Evolutionary conservation across 1,140 invertebrate genomes (phyloP), one percentile per base, ranked within the genome.

Genomic region (Tetramorium alpestre): DNA sequence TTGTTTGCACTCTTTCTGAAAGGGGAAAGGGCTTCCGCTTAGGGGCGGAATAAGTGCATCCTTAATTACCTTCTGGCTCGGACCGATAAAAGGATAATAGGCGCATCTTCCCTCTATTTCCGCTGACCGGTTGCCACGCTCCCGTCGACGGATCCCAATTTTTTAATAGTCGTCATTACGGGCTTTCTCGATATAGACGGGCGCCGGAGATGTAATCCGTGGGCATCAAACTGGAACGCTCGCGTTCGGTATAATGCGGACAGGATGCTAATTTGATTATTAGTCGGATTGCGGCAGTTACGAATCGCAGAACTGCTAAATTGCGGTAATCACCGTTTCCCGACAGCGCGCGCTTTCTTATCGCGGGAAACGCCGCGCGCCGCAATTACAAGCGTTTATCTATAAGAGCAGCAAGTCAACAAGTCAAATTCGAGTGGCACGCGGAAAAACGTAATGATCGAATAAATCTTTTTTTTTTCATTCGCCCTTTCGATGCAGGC

Each of bases 51-150:
- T 81, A 89, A 81, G 88, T 72, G 88, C 88, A 87, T 90, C 88
- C 88, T 90, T 90, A 90, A 90, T 90, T 90, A 82, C 60, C 33
- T 47, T 54, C 44, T 75, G 78, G 41, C 75, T 81, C 84, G 47
- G 49, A 75, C 49, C 64, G 88, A 89, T 90, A 89, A 87, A 87
- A 87, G 88, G 70, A 89, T 87, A 90, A 90, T 87, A 90, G 85
- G 22, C n/a, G 67, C 60, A 75, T 60, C 54, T 72, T 80, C 64
- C 87, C 18, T 89, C 76, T 81, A 87, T 87, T 87, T 85, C 54
- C 82, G 88, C 16, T 33, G 72, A 28, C 33, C 75, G 54, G 25
- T 64, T 76, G 67, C 49, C 73, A 28, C 54, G 54, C 67, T 88
- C 77, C 22, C 41, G 58, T 89, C 81, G 60, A 76, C 86, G 33